Base-by-base conservation (phyloP, 2,888 invertebrate genomes). In the Yponomeuta plumbellus region DNA sequence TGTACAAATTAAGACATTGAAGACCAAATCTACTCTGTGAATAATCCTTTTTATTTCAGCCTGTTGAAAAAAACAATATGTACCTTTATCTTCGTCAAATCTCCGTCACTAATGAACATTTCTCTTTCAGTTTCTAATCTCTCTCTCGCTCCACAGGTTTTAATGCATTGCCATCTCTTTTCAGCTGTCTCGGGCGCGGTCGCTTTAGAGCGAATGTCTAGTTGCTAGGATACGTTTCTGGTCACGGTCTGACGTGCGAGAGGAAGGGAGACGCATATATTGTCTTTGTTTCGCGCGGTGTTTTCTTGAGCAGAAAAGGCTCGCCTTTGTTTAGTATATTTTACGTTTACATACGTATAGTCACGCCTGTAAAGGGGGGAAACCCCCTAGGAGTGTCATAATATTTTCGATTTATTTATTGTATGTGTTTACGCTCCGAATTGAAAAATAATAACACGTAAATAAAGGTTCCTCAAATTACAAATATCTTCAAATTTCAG, bases 101-200 rank as follows among this genome's bases (percentile, higher is more conserved):
- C 59, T 52, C 34, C 66, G 34, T 52, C 17, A 78, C 75, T 83
- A 80, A 83, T 79, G 11, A 68, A 64, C 1, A 17, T 6, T 76
- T 81, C 62, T 70, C 61, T 86, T 86, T 72, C 85, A 85, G 85
- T 76, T 63, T 74, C 71, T 86, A 86, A 86, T 81, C 0, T 59
- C 0, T 69, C 20, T 75, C 83, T 84, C 73, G 67, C 68, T 84
- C 81, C 84, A 83, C 89, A 89, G 88, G 72, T 69, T 66, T 21
- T 78, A 84, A 84, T 80, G 10, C 65, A 69, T 70, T 67, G 56
- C 17, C 67, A 66, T 74, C 73, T 76, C 75, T 80, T 88, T 88
- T 83, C 88, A 88, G 88, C 80, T 73, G 34, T 84, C 84, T 74
- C 86, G 87, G 87, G 74, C 67, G 73, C 74, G 44, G 73, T 68